Evolutionary conservation across 1,140 invertebrate species (phyloP), one percentile per base, ranked within the genome.

Genomic region (Diachasma alloeum): DNA sequence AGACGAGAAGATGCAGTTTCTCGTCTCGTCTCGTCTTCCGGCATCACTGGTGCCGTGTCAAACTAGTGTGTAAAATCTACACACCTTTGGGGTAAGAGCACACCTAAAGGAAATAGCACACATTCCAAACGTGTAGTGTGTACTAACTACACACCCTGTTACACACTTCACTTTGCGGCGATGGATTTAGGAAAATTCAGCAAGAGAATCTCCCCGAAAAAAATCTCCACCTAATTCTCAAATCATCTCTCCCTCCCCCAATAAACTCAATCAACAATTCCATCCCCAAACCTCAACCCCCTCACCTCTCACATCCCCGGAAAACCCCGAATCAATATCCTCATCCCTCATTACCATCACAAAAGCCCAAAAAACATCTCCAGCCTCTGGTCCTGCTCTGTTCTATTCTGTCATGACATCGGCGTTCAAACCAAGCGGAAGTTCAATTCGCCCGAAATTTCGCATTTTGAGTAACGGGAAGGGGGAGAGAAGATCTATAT

Each of bases 391-490:
- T 42, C 1, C 9, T 13, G 13, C 4, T 1, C 9, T 13, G 1
- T 13, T 63, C 22, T 24, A 24, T 24, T 53, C 39, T 15, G 26
- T 48, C 46, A 69, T 69, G 56, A 69, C 78, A 80, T 83, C 86
- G n/a, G 19, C 19, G 19, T 63, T 86, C 79, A 83, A 84, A 53
- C 78, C 75, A 78, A 83, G 83, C 86, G 86, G 82, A 87, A 88
- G 87, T 85, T 84, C 86, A 88, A 88, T 88, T 82, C 82, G 79
- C 81, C 80, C 82, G 84, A 87, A 88, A 85, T 86, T 88, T 87
- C 36, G 73, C 44, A 66, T 42, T 66, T 63, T 36, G 26, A 22
- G 56, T 73, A 24, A 42, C 31, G 67, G 37, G 22, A 53, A 63
- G 59, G 24, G 59, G 10, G 13, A 42, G 4, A 63, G 39, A 42